These are phyloP conservation scores for Coenonympha arcania DNA, from an alignment of 2,888 invertebrate genomes.

Conservation along the genomic window DNA sequence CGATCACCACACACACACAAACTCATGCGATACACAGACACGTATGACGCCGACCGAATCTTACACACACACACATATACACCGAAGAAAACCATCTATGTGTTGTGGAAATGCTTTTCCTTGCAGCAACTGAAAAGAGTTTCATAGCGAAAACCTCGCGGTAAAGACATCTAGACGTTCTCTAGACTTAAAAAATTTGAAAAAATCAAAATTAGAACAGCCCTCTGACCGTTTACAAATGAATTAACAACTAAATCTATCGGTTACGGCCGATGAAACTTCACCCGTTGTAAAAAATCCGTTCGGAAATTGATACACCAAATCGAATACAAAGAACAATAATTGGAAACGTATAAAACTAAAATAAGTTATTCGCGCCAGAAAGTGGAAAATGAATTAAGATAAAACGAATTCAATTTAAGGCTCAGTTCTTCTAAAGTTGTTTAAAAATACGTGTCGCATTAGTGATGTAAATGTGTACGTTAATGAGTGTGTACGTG, in stretches of 20 bases:
- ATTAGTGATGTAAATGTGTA: constrained; percentile 70
- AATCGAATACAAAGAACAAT: constrained; percentile 30
- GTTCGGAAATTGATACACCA: constrained; percentile 39
- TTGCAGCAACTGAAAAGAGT: constrained; percentile 74
- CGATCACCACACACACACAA: constrained; percentile 27
- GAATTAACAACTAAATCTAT: constrained; percentile 47
- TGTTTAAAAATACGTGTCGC: constrained; percentile 51
- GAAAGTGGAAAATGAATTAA: constrained; percentile 28
- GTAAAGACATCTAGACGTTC: constrained; percentile 70
- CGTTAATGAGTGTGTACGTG: constrained; percentile 61
- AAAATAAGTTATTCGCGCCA: constrained; percentile 40
- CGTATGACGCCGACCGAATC: constrained; percentile 38
- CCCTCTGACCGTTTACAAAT: constrained; percentile 22
- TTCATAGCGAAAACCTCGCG: constrained; percentile 75
- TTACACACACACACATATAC: constrained; percentile 54
- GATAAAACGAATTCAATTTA: constrained; percentile 34
- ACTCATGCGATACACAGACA: constrained; percentile 46
- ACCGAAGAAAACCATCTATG: constrained; percentile 67
- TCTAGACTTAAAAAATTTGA: constrained; percentile 37
- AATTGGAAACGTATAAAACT: constrained; percentile 13
- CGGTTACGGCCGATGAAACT: constrained; percentile 48
- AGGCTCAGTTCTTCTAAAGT: constrained; percentile 36
- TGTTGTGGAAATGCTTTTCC: constrained; percentile 74
- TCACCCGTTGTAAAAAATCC: constrained; percentile 56
- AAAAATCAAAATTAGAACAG: constrained; percentile 25